Evolutionary conservation across 2,113 vertebrate genomes (phyloP).

Genomic region (Ammodytes marinus): DNA sequence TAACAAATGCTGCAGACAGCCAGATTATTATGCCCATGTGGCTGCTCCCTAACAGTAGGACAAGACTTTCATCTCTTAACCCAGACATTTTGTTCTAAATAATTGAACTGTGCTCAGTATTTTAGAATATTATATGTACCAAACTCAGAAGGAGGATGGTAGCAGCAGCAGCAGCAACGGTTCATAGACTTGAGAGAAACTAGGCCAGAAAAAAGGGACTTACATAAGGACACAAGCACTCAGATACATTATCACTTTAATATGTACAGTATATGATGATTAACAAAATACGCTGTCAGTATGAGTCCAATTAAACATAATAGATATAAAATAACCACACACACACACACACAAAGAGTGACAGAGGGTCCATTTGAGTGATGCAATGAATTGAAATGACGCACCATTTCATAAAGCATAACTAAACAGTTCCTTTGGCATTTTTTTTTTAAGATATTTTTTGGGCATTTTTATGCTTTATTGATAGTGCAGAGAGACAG

Average conservation of each 20-base stretch:
- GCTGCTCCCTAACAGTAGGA: slow-evolving; percentile 8
- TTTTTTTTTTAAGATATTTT: no score
- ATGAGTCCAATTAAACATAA: neutral
- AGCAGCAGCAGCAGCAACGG: slow-evolving; percentile 23
- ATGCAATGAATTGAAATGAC: slow-evolving; percentile 26
- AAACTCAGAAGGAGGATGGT: slow-evolving; percentile 28
- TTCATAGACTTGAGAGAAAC: slow-evolving; percentile 38
- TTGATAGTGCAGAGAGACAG: no score
- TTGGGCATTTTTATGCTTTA: no score
- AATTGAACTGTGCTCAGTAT: slow-evolving; percentile 64
- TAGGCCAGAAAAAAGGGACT: slow-evolving; percentile 47
- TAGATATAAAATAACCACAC: neutral
- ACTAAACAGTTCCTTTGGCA: slow-evolving; percentile 13
- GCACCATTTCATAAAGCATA: slow-evolving; percentile 7
- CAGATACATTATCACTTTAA: slow-evolving; percentile 23
- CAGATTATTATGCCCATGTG: slow-evolving; percentile 34
- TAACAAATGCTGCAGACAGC: slow-evolving; percentile 14
- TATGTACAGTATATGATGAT: slow-evolving; percentile 14
- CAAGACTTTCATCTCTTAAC: slow-evolving; percentile 34
- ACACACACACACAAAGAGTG: slow-evolving; percentile 3
- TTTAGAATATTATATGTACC: slow-evolving; percentile 68
- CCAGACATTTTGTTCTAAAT: slow-evolving; percentile 72
- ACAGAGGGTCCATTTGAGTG: neutral
- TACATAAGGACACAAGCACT: neutral
- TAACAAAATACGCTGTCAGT: slow-evolving; percentile 3